Conservation (phyloP, 2,888 invertebrate species). For the Ametastegia equiseti region DNA sequence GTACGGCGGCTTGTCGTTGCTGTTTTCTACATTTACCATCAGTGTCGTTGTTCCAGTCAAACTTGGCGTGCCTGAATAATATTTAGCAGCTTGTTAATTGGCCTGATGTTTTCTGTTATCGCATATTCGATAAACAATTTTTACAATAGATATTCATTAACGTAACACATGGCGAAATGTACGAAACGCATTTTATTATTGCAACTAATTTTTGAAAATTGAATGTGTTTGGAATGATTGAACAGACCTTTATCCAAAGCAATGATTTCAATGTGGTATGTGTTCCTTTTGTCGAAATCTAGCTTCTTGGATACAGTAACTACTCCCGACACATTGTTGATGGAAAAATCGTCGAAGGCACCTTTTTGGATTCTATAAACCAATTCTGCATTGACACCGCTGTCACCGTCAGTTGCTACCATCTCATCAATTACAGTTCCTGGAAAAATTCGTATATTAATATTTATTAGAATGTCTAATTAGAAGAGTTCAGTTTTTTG, state of each 20-base stretch:
- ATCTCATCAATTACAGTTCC: slow-evolving; percentile 87
- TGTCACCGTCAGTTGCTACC: slow-evolving; percentile 89
- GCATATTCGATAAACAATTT: neutral
- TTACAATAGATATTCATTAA: neutral
- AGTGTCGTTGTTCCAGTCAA: slow-evolving; percentile 89
- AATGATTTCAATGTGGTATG: slow-evolving; percentile 88
- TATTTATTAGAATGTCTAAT: neutral
- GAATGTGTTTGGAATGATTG: neutral
- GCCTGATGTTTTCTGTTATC: neutral
- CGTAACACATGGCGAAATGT: neutral
- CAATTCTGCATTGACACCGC: slow-evolving; percentile 90
- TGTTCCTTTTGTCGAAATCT: slow-evolving; percentile 89
- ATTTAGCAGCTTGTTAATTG: slow-evolving; percentile 25
- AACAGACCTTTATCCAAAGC: slow-evolving; percentile 86
- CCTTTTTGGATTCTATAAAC: slow-evolving; percentile 91
- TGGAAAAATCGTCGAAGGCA: slow-evolving; percentile 88
- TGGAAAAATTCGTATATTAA: slow-evolving; percentile 68
- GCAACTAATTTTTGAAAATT: neutral
- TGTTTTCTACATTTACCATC: slow-evolving; percentile 88
- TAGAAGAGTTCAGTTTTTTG: too few species aligned
- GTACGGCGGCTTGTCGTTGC: slow-evolving; percentile 92
- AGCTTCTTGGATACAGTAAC: slow-evolving; percentile 87
- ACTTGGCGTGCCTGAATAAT: slow-evolving; percentile 84
- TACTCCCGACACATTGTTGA: slow-evolving; percentile 87
- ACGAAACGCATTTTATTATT: neutral